Evolutionary conservation across 1,140 invertebrate species (phyloP).

Genomic region (Ephestia elutella): DNA sequence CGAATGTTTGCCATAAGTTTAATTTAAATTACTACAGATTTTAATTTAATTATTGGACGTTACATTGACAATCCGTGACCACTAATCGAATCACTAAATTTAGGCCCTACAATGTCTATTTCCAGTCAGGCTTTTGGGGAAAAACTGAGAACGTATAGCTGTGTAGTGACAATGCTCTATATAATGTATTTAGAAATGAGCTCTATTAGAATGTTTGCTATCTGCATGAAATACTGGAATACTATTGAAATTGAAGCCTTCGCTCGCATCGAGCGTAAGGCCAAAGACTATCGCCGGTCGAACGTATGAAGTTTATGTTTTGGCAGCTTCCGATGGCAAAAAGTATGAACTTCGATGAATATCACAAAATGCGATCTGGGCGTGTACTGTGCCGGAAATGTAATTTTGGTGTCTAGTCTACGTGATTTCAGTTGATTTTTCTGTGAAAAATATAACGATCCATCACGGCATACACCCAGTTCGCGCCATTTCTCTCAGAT

Average conservation of each 20-base stretch:
- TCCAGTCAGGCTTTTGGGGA: too few species aligned
- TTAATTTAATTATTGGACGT: too few species aligned
- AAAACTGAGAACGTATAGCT: too few species aligned
- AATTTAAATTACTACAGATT: too few species aligned
- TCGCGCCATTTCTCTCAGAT: constrained; percentile 23
- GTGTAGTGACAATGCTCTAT: too few species aligned
- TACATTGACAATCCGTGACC: too few species aligned
- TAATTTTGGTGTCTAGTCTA: constrained; percentile 22
- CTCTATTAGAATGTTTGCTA: too few species aligned
- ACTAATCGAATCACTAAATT: too few species aligned
- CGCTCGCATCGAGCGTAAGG: background rate
- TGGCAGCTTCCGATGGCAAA: background rate
- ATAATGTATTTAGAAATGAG: too few species aligned
- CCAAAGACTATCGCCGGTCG: background rate
- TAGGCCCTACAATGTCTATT: too few species aligned
- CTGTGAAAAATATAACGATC: constrained; percentile 11
- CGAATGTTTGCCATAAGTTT: too few species aligned
- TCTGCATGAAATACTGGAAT: background rate
- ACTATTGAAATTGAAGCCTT: background rate
- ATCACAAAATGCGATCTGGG: background rate
- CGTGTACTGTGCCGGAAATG: constrained; percentile 2
- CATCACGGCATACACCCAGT: constrained; percentile 23
- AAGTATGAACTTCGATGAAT: background rate
- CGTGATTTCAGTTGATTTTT: constrained; percentile 17
- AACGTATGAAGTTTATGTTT: background rate